Conservation (phyloP, 2,113 vertebrate genomes). For the Pholis gunnellus region DNA sequence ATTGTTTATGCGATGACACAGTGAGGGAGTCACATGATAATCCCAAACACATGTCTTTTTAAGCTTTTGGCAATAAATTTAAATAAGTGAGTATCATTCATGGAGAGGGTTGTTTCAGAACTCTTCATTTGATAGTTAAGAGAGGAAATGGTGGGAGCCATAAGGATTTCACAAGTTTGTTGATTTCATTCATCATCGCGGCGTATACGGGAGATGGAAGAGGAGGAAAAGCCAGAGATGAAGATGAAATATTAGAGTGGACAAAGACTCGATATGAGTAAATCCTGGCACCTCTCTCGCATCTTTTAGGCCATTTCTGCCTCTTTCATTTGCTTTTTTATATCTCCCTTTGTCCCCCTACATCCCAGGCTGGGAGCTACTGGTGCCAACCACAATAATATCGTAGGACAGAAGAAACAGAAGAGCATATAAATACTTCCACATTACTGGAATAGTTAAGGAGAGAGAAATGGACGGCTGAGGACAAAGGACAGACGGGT, state of each 20-base stretch:
- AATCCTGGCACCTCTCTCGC: constrained; percentile 20
- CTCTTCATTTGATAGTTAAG: constrained; percentile 2
- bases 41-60: constrained; percentile 52
- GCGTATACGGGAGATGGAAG: neutral
- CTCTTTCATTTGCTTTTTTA: constrained; percentile 31
- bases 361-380: constrained; percentile 57
- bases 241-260: constrained; percentile 10
- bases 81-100: neutral
- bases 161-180: constrained; percentile 33
- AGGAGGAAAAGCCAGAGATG: neutral
- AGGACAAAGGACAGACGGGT: constrained; percentile 63
- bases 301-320: constrained; percentile 36
- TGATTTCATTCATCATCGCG: constrained; percentile 49
- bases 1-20: constrained; percentile 30
- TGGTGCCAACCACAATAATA: constrained; percentile 80
- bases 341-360: constrained; percentile 4
- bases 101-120: constrained; percentile 8
- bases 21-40: constrained; percentile 38
- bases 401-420: constrained; percentile 64
- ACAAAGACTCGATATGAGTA: too few relatives aligned
- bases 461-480: constrained; percentile 60
- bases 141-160: constrained; percentile 23
- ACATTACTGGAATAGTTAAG: constrained; percentile 75
- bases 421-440: constrained; percentile 73
- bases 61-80: constrained; percentile 22